These are phyloP conservation scores for Malurus splendens DNA, from an alignment of 2,797 vertebrate genomes.

Conservation along the genomic window DNA sequence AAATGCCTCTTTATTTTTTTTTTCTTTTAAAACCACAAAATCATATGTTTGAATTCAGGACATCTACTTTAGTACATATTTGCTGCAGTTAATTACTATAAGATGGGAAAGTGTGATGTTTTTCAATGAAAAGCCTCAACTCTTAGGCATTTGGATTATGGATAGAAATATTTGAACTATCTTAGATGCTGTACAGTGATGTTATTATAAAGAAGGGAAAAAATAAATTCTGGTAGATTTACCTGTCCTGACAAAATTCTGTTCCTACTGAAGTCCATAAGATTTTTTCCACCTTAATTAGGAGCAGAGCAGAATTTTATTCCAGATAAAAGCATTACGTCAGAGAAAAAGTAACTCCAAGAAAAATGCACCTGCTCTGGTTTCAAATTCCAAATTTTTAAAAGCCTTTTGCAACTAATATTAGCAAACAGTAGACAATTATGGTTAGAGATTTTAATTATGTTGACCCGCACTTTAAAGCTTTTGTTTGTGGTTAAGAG, in stretches of 20 bases:
- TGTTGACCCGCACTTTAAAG: conserved; percentile 89
- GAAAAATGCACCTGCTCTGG: conserved; percentile 32
- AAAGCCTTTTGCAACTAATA: conserved; percentile 43
- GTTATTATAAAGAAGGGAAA: conserved; percentile 6
- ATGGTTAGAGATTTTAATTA: conserved; percentile 75
- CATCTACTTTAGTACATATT: not conserved
- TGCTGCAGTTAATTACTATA: not conserved
- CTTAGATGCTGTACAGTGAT: conserved; percentile 18
- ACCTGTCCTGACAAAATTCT: not conserved
- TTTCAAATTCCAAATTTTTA: conserved; percentile 24
- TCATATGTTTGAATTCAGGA: not conserved
- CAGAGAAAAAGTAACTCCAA: not conserved
- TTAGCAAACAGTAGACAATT: conserved; percentile 49
- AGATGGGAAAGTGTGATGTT: not conserved
- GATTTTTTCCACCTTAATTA: conserved; percentile 7
- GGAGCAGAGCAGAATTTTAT: not conserved
- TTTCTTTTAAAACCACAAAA: not conserved
- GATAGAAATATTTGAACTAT: not conserved
- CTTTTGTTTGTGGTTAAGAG: conserved; percentile 79
- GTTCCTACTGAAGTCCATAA: not conserved
- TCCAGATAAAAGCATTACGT: not conserved
- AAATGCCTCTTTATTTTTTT: not conserved
- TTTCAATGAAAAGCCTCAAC: conserved; percentile 5
- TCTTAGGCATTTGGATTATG: not conserved
- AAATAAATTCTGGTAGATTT: not conserved